phyloP scores from a whole-genome alignment of 2,797 vertebrate genomes.

The Sylvilagus floridanus region DNA sequence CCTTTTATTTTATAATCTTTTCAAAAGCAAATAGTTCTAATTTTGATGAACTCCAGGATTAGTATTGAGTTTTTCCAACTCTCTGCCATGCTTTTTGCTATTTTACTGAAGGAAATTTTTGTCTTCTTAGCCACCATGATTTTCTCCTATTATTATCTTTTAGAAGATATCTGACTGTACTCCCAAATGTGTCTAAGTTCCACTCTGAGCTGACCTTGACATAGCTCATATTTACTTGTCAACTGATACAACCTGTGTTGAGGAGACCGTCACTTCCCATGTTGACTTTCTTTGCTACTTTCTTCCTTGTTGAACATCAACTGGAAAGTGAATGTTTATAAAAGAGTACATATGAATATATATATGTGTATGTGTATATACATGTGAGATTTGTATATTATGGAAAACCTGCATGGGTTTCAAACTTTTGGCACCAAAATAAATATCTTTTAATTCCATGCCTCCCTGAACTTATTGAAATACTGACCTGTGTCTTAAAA shows the following conservation, averaged over 20 bases:
- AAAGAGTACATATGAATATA: too few species aligned
- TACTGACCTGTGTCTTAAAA: slow-evolving; percentile 1
- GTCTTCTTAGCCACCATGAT: neutral
- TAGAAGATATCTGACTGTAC: neutral
- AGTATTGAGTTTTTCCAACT: neutral
- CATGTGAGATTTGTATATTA: neutral
- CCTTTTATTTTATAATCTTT: slow-evolving; percentile 41
- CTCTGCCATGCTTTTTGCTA: neutral
- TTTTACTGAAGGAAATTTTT: neutral
- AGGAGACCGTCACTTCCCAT: neutral
- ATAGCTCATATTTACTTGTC: neutral
- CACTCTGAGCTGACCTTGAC: neutral
- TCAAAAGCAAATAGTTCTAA: neutral
- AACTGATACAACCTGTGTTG: neutral
- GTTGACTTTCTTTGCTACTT: neutral
- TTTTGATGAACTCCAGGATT: neutral
- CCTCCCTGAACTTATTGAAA: too few species aligned
- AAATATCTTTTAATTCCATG: too few species aligned
- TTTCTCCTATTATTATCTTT: neutral
- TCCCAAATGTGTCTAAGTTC: neutral
- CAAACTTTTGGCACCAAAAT: too few species aligned
- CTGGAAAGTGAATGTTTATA: too few species aligned
- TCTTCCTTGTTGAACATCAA: neutral
- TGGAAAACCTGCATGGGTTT: too few species aligned
- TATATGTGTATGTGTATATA: neutral